Evolutionary conservation across 2,113 vertebrate genomes (phyloP).

Genomic region (Platanista minor): DNA sequence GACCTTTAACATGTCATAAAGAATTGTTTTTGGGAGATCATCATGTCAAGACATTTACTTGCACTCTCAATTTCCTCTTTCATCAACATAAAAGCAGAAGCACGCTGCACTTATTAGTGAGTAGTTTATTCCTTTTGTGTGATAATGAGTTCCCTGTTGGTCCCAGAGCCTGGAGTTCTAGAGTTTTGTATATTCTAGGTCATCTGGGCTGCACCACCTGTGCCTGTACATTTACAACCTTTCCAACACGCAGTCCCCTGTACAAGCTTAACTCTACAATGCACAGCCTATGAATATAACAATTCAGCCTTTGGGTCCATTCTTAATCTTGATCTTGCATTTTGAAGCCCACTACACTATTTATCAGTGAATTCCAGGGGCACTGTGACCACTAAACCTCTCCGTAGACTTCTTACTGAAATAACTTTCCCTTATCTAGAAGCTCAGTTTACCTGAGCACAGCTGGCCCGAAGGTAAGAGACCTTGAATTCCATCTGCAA

Average conservation of each 20-base stretch:
- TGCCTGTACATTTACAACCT: fast-evolving
- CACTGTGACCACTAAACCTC: not conserved
- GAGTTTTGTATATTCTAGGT: fast-evolving
- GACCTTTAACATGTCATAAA: not conserved
- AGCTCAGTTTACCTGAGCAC: not conserved
- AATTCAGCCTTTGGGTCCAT: not conserved
- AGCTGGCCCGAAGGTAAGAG: fast-evolving
- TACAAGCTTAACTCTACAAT: not conserved
- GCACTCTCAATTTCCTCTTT: not conserved
- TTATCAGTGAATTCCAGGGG: not conserved
- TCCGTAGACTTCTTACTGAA: not conserved
- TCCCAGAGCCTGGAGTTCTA: not conserved
- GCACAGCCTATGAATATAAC: not conserved
- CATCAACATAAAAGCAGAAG: not conserved
- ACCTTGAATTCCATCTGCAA: not conserved
- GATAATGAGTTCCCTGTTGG: not conserved
- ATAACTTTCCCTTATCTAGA: not conserved
- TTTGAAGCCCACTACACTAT: not conserved
- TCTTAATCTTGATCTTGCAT: not conserved
- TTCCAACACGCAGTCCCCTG: not conserved
- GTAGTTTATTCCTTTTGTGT: not conserved
- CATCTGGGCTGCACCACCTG: fast-evolving
- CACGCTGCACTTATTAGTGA: fast-evolving
- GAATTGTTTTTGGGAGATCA: not conserved
- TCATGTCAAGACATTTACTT: not conserved